Base-by-base conservation (phyloP, 37 sponge, comb jelly and placozoan species). In the Oopsacas minuta region DNA sequence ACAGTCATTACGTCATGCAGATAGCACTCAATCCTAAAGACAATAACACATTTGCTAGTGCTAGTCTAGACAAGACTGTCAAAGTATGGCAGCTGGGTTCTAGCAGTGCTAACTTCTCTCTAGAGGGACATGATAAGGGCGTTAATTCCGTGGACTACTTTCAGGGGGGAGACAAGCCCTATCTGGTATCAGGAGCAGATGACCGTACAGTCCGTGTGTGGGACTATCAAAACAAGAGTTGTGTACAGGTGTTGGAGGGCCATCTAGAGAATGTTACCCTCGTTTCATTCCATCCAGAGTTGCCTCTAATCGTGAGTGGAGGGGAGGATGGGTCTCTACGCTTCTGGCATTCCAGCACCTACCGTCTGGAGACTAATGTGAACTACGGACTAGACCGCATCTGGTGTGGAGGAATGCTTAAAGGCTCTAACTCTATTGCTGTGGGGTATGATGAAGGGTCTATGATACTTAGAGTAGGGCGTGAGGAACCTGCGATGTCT, bases 31-130 rank as follows among this genome's bases (percentile, higher is more conserved):
- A 97, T 87, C 99, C 99, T 36, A 97, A 97, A 84, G 99, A 97
- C 87, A 94, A 89, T 90, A 97, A 97, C 92, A 95, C 91, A 83
- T 97, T 97, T 85, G 99, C 94, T 53, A 94, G 93, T 85, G 93
- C 93, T 46, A 92, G 93, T 36, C 90, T 97, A 22, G 99, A 97
- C 84, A 83, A 90, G 34, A 95, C 93, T 25, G 89, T 97, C 85
- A 93, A 95, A 90, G 96, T 96, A 37, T 97, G 99, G 99, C 95
- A 94, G 85, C 87, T 97, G 22, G 99, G 99, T 15, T 91, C 93
- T 36, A 32, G 88, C 28, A 86, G 83, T 39, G 92, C 99, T n/a
- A 97, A 97, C 89, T 97, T 94, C 89, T 95, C 99, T 36, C 89
- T 97, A 85, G 94, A 95, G 85, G 99, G 99, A 20, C 99, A 97